Conservation (phyloP, 2,888 invertebrate genomes). For the Stomorhina lunata region DNA sequence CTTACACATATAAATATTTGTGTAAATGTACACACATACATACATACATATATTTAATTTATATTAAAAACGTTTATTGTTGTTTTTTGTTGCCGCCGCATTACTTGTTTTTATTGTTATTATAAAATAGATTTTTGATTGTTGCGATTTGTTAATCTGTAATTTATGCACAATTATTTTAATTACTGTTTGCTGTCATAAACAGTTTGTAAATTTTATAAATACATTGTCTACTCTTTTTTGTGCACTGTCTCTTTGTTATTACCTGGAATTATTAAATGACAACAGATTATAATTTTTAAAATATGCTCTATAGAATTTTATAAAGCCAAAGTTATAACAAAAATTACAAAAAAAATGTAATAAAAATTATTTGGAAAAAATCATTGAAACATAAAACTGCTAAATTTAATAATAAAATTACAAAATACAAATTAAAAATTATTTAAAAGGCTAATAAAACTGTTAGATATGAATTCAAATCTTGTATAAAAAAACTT, state of each 20-base stretch:
- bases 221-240: constrained; percentile 45
- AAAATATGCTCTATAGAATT: neutral
- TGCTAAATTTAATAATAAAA: neutral
- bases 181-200: constrained; percentile 65
- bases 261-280: constrained; percentile 42
- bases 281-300: constrained; percentile 31
- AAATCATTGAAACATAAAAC: neutral
- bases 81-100: neutral
- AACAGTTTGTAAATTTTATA: constrained; percentile 59
- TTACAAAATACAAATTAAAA: no score
- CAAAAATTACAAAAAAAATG: neutral
- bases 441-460: no score
- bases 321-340: neutral
- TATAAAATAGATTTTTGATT: constrained; percentile 58
- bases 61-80: no score
- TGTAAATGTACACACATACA: neutral
- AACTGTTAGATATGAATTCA: no score
- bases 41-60: no score
- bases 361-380: neutral
- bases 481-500: no score
- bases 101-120: constrained; percentile 26
- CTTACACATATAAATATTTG: neutral
- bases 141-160: constrained; percentile 62
- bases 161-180: constrained; percentile 65
- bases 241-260: constrained; percentile 10